Evolutionary conservation across 2,888 invertebrate genomes (phyloP), one percentile per base, ranked within the genome.

Genomic region (Hydroisotoma schaefferi): DNA sequence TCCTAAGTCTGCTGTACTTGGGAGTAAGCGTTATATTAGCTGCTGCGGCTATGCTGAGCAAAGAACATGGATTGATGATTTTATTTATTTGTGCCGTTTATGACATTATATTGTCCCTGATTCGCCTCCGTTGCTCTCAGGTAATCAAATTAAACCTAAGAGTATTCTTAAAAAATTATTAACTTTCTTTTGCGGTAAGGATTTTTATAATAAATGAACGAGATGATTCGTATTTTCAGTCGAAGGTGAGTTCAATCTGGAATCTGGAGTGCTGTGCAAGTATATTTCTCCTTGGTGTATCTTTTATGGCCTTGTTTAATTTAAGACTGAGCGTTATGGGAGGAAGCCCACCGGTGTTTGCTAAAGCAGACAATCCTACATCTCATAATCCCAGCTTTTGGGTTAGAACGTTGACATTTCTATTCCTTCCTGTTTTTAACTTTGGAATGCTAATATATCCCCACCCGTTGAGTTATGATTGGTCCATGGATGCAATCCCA

Each of bases 401-500:
- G 73, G 90, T 91, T 43, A 84, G 97, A 69, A 81, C 89, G 59
- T 83, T 94, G 74, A 97, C 97, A 54, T 97, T 94, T 79, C 81
- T 87, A 68, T 94, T 93, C 77, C 84, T 98, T 73, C 95, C 97
- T 40, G 87, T 88, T 46, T 87, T 92, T 76, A 95, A 97, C 79
- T 86, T 93, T 74, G 85, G 86, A 77, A 84, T 97, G 74, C 81
- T 97, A 63, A 77, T 95, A 40, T 91, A 86, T 77, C 97, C 97
- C 5, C 84, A 84, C 73, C 85, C 87, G 71, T 81, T 98, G 57
- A 94, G 94, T 77, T 98, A 95, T 80, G 97, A 98, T 79, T 98
- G 97, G 98, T 94, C 95, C 26, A 97, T 98, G 97, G 94, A 94
- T 73, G 88, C 97, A 1, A 86, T 98, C 74, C 93, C 94, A 8